These are phyloP conservation scores for Eira barbara DNA, from an alignment of 2,113 vertebrate species.

Conservation along the genomic window DNA sequence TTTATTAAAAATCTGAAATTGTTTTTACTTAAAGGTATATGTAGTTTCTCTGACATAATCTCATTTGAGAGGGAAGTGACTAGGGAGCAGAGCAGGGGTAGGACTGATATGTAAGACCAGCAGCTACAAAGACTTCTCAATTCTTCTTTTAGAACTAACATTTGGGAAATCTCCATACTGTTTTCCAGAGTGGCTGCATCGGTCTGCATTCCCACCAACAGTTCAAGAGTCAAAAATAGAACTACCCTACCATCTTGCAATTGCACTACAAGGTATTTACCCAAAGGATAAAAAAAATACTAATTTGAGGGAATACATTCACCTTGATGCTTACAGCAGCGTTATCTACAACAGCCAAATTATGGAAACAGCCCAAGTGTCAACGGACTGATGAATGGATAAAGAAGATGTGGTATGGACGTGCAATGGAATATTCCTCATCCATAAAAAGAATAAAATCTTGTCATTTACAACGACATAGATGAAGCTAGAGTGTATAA, in stretches of 20 bases:
- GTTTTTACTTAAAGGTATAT: not conserved
- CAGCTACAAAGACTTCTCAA: not conserved
- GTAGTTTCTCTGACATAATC: not conserved
- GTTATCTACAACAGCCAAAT: not conserved
- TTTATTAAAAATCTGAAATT: constrained; percentile 3
- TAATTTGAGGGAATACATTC: not conserved
- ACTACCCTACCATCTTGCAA: not conserved
- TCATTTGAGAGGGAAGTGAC: not conserved
- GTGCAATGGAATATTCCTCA: not conserved
- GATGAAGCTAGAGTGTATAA: not conserved
- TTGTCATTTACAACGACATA: not conserved
- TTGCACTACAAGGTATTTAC: not conserved
- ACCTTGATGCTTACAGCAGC: not conserved
- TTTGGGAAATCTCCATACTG: not conserved
- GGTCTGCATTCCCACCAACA: not conserved
- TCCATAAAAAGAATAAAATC: not conserved
- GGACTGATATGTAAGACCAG: not conserved
- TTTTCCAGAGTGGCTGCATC: not conserved
- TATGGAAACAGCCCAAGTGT: not conserved
- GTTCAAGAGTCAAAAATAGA: not conserved
- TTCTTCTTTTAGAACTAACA: not conserved
- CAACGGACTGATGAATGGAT: not conserved
- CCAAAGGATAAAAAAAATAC: not conserved
- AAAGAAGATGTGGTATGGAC: not conserved
- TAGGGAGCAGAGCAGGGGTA: not conserved